phyloP scores from a whole-genome alignment of 2,797 vertebrate genomes.

The Aldrovandia affinis region DNA sequence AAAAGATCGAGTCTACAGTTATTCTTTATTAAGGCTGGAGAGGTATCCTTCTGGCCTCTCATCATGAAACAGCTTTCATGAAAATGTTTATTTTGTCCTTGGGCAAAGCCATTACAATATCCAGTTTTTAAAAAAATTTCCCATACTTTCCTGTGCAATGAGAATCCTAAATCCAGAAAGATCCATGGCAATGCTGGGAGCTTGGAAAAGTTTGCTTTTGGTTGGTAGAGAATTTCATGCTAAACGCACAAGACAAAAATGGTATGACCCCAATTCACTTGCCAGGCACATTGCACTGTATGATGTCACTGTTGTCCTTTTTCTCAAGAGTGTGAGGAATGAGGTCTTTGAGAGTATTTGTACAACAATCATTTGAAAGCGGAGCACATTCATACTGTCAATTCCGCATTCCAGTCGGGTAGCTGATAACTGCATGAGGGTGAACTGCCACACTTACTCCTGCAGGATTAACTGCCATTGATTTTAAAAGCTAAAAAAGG shows the following conservation, averaged over 20 bases:
- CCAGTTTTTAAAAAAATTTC: not conserved
- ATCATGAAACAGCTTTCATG: not conserved
- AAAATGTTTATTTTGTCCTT: not conserved
- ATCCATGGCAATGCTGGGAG: not conserved
- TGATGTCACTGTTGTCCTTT: not conserved
- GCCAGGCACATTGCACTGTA: not conserved
- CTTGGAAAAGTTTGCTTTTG: not conserved
- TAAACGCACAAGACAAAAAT: not conserved
- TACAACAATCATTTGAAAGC: slow-evolving; percentile 12
- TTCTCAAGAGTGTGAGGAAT: not conserved
- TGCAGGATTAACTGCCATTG: not conserved
- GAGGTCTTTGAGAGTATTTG: not conserved
- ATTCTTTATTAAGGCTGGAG: not conserved
- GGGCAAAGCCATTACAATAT: not conserved
- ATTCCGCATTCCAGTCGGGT: not conserved
- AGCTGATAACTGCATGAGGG: not conserved
- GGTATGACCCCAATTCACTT: not conserved
- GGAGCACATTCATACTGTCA: not conserved
- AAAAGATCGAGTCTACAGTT: not conserved
- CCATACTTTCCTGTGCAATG: not conserved
- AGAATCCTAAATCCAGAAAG: not conserved
- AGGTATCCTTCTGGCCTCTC: not conserved
- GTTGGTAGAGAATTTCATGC: not conserved
- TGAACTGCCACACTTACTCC: not conserved
- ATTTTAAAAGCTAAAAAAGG: not conserved